phyloP scores from a whole-genome alignment of 2,888 invertebrate species.

The Xestia c-nigrum region DNA sequence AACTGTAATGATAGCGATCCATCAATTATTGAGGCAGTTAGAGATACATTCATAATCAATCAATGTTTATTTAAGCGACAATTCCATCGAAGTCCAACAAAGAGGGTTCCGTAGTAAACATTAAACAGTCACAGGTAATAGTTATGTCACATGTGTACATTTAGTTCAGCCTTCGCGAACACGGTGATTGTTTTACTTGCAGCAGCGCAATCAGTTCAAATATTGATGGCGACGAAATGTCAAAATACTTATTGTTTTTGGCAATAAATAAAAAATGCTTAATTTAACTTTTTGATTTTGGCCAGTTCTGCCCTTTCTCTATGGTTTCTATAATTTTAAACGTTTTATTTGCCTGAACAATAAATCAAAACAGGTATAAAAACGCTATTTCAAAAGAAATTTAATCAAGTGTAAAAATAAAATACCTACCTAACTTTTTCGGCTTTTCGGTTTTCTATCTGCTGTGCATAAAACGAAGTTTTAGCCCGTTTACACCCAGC shows the following conservation, averaged over 20 bases:
- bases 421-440: neutral
- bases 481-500: neutral
- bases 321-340: neutral
- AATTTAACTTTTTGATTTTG: neutral
- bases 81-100: neutral
- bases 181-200: neutral
- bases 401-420: neutral
- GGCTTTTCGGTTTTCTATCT: neutral
- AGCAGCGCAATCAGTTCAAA: neutral
- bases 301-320: neutral
- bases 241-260: neutral
- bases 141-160: neutral
- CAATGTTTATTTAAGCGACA: neutral
- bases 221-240: neutral
- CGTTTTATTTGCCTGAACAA: neutral
- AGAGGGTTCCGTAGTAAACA: neutral
- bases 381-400: neutral
- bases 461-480: neutral
- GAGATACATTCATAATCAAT: neutral
- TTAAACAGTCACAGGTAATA: neutral
- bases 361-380: neutral
- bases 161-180: neutral
- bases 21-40: neutral
- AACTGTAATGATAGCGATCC: neutral
- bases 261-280: neutral